Conservation (phyloP, 2,797 vertebrate genomes). For the Poeciliopsis paucimaculata region DNA sequence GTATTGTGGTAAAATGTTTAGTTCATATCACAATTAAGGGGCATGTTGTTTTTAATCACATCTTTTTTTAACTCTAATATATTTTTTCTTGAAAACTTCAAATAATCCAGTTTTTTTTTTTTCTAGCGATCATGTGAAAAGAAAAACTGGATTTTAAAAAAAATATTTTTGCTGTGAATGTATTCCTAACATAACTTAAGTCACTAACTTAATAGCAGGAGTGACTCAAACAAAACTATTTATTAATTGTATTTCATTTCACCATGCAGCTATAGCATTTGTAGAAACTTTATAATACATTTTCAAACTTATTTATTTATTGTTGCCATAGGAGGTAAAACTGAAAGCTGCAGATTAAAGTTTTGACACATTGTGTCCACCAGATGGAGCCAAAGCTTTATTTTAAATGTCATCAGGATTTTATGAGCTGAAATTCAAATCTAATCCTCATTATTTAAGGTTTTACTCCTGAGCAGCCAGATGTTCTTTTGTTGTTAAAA, state of each 20-base stretch:
- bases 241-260: neutral
- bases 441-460: neutral
- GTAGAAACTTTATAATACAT: too few species aligned
- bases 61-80: neutral
- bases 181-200: too few species aligned
- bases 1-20: neutral
- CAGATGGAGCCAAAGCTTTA: conserved; percentile 27
- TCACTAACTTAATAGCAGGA: neutral
- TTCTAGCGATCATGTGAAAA: too few species aligned
- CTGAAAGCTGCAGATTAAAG: neutral
- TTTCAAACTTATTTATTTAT: too few species aligned
- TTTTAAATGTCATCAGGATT: neutral
- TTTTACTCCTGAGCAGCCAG: neutral
- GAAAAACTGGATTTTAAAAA: too few species aligned
- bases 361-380: conserved; percentile 16
- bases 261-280: neutral
- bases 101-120: too few species aligned
- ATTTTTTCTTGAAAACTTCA: too few species aligned
- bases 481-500: neutral
- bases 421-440: neutral
- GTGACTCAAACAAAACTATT: neutral
- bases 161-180: too few species aligned
- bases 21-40: neutral
- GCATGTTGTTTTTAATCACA: neutral
- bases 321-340: neutral